A percentile compares a stretch with the other conserved stretches of the same genome.
Conservation (phyloP, 1,140 invertebrate species). For the Trigoniulus corallinus region DNA sequence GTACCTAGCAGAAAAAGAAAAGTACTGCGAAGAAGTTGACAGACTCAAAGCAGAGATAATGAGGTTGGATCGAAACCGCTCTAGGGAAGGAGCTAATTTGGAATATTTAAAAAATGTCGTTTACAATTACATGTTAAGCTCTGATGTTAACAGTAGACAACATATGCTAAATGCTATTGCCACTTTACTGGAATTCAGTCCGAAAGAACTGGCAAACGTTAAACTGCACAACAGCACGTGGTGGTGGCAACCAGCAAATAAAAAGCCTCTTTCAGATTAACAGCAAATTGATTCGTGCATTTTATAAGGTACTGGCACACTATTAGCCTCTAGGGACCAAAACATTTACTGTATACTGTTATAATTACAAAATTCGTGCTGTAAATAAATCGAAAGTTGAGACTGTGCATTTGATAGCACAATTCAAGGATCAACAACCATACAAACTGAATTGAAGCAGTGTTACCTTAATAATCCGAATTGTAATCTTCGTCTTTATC, state of each 20-base stretch:
- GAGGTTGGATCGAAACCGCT: slow-evolving; percentile 54
- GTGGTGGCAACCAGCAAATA: slow-evolving; percentile 15
- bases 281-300: background rate
- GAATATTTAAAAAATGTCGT: slow-evolving; percentile 84
- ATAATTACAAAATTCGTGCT: background rate
- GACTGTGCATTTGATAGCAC: background rate
- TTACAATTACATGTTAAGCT: slow-evolving; percentile 56
- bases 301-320: background rate
- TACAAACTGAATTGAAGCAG: too few relatives aligned
- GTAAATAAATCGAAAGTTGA: too few relatives aligned
- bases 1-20: slow-evolving; percentile 35
- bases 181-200: slow-evolving; percentile 61
- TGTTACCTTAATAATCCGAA: too few relatives aligned
- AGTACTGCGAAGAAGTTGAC: slow-evolving; percentile 36
- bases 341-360: background rate
- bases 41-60: slow-evolving; percentile 30
- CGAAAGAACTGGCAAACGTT: slow-evolving; percentile 42
- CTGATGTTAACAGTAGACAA: slow-evolving; percentile 43
- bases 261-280: background rate
- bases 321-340: too few relatives aligned
- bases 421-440: background rate
- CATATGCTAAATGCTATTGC: slow-evolving; percentile 81
- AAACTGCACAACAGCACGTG: slow-evolving; percentile 15
- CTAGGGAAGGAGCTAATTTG: slow-evolving; percentile 64
- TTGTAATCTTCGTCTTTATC: slow-evolving; percentile 14